These are phyloP conservation scores for Laothoe populi DNA, from an alignment of 2,888 invertebrate genomes.

Conservation along the genomic window DNA sequence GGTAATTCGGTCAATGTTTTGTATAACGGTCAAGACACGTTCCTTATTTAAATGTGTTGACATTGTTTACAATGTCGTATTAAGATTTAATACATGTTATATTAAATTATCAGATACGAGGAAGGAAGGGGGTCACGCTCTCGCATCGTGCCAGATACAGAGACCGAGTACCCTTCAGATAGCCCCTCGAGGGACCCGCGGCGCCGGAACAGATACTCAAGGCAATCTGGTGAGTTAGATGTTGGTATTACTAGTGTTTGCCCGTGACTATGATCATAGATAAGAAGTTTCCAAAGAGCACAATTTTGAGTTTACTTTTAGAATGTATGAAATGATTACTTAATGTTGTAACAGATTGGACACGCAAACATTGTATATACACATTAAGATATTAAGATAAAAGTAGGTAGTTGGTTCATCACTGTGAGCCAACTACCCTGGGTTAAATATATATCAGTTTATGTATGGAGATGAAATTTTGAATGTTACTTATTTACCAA, in stretches of 20 bases:
- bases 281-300: too few relatives aligned
- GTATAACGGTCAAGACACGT: too few relatives aligned
- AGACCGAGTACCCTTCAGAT: conserved; percentile 88
- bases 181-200: conserved; percentile 82
- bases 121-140: conserved; percentile 59
- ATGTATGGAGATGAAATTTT: too few relatives aligned
- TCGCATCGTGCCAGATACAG: conserved; percentile 79
- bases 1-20: too few relatives aligned
- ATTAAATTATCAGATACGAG: conserved; percentile 54
- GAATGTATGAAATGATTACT: too few relatives aligned
- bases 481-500: too few relatives aligned
- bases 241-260: not conserved
- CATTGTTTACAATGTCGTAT: not conserved
- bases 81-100: not conserved
- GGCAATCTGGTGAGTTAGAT: conserved; percentile 62
- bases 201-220: conserved; percentile 72
- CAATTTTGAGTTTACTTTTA: not conserved
- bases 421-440: too few relatives aligned
- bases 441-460: too few relatives aligned
- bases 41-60: not conserved
- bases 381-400: too few relatives aligned
- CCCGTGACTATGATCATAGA: not conserved
- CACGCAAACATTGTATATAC: too few relatives aligned
- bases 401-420: too few relatives aligned
- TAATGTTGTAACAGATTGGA: too few relatives aligned